Base-by-base conservation (phyloP, 2,888 invertebrate genomes). In the Labia minor region DNA sequence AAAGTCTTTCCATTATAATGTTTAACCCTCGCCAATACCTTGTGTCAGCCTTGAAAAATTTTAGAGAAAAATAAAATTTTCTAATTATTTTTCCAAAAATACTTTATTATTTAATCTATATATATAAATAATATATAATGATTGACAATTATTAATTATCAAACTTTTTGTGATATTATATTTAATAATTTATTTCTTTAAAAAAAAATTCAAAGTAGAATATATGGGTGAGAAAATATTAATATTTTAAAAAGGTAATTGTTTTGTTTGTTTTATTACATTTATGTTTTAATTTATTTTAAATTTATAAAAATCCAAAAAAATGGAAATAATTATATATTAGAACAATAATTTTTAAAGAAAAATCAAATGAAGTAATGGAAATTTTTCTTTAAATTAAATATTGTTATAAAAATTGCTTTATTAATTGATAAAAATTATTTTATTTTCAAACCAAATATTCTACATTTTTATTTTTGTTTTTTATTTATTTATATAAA, bases 21-120 rank as follows among this genome's bases (percentile, higher is more conserved):
- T 49, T 49, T 14, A 49, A 49, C 49, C 49, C 49, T 49, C 16
- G 49, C 49, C 49, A 49, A 49, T 49, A 49, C 14, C 49, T 49
- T 49, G 49, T 49, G 49, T 49, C 49, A 49, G 49, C 49, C 49
- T 49, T 49, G 49, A 16, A 49, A 49, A 49, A 49, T n/a, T 49
- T 49, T 49, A 49, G 49, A 49, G 8, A 26, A 26, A 26, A 49
- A 49, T n/a, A n/a, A n/a, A 2, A 16, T 49, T 49, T 49, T 49
- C 49, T 49, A 49, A 49, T 49, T 49, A 49, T 49, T 49, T 49
- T 49, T 49, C 16, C 49, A 49, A 11, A 3, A 4, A 49, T 49
- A n/a, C 14, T 49, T 49, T 2, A 49, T 49, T 10, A 11, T 49
- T 49, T 49, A 4, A 16, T n/a, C 14, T 49, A 49, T n/a, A 49